These are phyloP conservation scores for Macropodus opercularis DNA, from an alignment of 2,797 vertebrate genomes.

Conservation along the genomic window DNA sequence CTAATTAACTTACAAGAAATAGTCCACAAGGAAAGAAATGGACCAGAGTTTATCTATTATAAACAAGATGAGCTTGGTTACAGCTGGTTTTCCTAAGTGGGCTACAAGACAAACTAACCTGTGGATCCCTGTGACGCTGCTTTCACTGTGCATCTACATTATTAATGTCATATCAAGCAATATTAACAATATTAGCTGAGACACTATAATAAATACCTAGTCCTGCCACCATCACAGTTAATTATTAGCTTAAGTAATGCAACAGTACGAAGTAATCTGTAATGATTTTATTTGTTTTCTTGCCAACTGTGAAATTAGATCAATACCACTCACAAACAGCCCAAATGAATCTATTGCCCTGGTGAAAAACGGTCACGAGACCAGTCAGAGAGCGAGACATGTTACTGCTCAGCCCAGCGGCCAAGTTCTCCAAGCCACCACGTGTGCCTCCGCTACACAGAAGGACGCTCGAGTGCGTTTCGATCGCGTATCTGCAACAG, in stretches of 20 bases:
- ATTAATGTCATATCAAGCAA: not conserved
- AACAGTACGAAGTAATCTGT: not conserved
- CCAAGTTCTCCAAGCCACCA: not conserved
- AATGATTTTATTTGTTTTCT: not conserved
- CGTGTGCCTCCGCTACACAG: not conserved
- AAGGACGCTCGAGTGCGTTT: too few species aligned
- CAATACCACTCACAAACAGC: too few species aligned
- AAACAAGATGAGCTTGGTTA: not conserved
- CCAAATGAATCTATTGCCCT: not conserved
- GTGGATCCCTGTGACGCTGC: not conserved
- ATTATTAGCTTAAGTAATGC: not conserved
- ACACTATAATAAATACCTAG: not conserved
- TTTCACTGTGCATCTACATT: not conserved
- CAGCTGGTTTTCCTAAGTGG: not conserved
- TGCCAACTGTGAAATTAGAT: not conserved
- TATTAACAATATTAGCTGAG: not conserved
- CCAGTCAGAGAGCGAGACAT: not conserved
- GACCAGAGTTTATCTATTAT: not conserved
- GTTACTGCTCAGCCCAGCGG: not conserved
- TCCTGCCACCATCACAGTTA: not conserved
- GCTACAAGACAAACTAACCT: not conserved
- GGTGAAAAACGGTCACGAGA: not conserved
- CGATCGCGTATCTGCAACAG: too few species aligned
- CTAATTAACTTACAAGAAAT: not conserved
- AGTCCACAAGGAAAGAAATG: not conserved